phyloP scores from a whole-genome alignment of 2,888 invertebrate genomes.

The Stomorhina lunata region DNA sequence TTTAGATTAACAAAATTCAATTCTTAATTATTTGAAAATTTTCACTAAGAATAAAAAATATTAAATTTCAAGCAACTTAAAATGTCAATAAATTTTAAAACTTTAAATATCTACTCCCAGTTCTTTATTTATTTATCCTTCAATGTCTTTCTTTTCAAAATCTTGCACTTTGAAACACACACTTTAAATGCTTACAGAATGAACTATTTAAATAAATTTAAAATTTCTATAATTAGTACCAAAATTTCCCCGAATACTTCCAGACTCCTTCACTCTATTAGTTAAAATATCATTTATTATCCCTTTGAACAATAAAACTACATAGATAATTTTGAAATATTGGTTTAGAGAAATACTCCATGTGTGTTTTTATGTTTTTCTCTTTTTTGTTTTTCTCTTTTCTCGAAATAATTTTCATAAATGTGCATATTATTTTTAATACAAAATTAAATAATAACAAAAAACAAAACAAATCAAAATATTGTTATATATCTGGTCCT shows the following conservation, averaged over 20 bases:
- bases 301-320: conserved; percentile 1
- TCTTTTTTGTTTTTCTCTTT: conserved; percentile 59
- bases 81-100: background rate
- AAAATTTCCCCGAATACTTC: conserved; percentile 6
- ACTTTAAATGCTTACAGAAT: background rate
- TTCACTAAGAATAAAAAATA: too few relatives aligned
- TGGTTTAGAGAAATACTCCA: conserved; percentile 54
- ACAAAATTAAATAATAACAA: conserved; percentile 30
- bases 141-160: background rate
- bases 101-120: background rate
- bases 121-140: background rate
- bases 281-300: conserved; percentile 3
- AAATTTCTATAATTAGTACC: background rate
- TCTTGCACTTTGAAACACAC: conserved; percentile 28
- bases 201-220: background rate
- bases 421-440: conserved; percentile 55
- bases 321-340: conserved; percentile 32
- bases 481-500: conserved; percentile 47
- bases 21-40: too few relatives aligned
- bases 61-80: too few relatives aligned
- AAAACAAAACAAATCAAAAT: background rate
- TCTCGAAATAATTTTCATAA: conserved; percentile 50
- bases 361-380: conserved; percentile 64
- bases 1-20: too few relatives aligned
- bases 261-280: conserved; percentile 8